These are phyloP conservation scores for Apogon hyalosoma DNA, from an alignment of 2,797 vertebrate species.

Conservation along the genomic window DNA sequence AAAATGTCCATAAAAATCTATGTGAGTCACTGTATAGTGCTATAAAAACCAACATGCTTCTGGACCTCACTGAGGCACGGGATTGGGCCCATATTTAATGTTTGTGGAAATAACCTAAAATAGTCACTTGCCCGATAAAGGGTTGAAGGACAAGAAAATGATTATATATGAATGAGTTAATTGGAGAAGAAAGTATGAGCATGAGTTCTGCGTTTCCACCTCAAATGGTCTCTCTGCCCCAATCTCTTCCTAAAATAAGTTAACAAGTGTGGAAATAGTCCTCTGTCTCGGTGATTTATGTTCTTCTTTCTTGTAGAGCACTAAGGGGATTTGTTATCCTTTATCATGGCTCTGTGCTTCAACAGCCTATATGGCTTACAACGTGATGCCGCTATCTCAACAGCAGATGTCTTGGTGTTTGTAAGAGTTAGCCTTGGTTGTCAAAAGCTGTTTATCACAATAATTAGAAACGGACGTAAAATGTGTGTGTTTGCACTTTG, in stretches of 20 bases:
- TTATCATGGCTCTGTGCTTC: conserved; percentile 35
- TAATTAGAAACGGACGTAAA: conserved; percentile 52
- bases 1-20: too few species aligned
- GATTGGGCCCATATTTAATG: too few species aligned
- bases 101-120: too few species aligned
- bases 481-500: conserved; percentile 13
- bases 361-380: conserved; percentile 38
- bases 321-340: conserved; percentile 66
- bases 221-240: conserved; percentile 34
- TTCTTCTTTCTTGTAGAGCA: conserved; percentile 51
- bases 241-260: conserved; percentile 61
- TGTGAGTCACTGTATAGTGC: too few species aligned
- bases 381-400: conserved; percentile 51
- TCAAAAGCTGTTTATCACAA: conserved; percentile 66
- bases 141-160: neutral
- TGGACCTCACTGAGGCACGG: too few species aligned
- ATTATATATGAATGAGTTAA: conserved; percentile 39
- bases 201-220: conserved; percentile 22
- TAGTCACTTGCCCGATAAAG: too few species aligned
- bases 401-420: conserved; percentile 64
- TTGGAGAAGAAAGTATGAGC: conserved; percentile 39
- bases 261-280: conserved; percentile 66
- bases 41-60: too few species aligned
- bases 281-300: conserved; percentile 69
- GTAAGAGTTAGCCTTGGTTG: conserved; percentile 51